Percentiles rank a stretch among this genome's conserved stretches.
These are phyloP conservation scores for Tachysurus vachellii DNA, from an alignment of 2,113 vertebrate genomes.

Conservation along the genomic window DNA sequence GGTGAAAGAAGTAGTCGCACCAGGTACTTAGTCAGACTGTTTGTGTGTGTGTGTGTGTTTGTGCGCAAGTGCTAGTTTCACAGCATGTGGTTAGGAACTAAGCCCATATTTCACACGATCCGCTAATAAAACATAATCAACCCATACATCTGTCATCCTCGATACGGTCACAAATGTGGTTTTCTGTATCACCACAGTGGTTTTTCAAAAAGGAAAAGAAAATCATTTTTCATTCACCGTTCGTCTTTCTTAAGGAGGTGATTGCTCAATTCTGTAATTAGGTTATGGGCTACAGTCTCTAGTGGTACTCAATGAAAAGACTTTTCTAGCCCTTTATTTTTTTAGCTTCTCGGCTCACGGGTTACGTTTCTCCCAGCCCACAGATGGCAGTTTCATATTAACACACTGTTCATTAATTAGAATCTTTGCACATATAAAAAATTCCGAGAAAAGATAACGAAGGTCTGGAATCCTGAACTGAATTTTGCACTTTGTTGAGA, in stretches of 20 bases:
- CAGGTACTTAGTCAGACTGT: neutral
- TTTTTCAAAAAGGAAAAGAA: neutral
- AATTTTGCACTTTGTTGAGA: neutral
- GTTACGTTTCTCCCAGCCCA: neutral
- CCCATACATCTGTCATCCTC: neutral
- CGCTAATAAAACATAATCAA: conserved; percentile 36
- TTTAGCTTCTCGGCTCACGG: neutral
- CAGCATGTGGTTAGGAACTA: conserved; percentile 1
- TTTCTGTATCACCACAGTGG: neutral
- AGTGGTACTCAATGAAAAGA: conserved; percentile 12
- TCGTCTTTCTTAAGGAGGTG: neutral
- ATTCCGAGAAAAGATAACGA: neutral
- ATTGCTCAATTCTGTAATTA: conserved; percentile 41
- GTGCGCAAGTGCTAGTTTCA: neutral
- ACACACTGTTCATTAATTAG: conserved; percentile 27
- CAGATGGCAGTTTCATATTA: conserved; percentile 25
- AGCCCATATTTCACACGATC: conserved; percentile 31
- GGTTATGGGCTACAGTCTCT: conserved; percentile 1
- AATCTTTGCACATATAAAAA: neutral
- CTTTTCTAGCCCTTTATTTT: neutral
- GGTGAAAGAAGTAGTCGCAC: neutral
- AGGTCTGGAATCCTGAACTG: neutral
- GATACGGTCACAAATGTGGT: neutral
- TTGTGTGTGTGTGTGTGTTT: neutral
- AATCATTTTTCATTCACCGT: neutral